Evolutionary conservation across 1,140 invertebrate genomes (phyloP).

Genomic region (Halesus radiatus): DNA sequence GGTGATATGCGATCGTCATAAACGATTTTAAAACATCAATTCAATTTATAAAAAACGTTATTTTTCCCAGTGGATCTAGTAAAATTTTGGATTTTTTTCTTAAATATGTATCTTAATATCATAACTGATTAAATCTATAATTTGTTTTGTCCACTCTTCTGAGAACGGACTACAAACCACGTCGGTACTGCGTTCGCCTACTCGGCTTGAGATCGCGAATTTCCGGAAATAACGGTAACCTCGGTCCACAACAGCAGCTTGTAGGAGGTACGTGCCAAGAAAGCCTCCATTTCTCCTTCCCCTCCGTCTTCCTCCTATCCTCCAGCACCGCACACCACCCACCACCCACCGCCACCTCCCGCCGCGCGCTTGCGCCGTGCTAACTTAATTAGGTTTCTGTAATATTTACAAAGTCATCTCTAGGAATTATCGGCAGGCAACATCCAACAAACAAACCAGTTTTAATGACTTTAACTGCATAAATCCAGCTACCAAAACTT

Average conservation of each 20-base stretch:
- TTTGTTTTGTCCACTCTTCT: background rate
- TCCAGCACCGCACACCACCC: background rate
- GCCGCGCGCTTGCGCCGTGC: background rate
- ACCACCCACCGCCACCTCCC: background rate
- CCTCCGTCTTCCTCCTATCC: too few relatives aligned
- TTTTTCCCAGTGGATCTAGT: too few relatives aligned
- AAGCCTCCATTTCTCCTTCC: conserved; percentile 18
- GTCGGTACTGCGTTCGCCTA: conserved; percentile 37
- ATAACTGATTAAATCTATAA: background rate
- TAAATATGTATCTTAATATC: too few relatives aligned
- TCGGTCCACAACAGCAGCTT: conserved; percentile 34
- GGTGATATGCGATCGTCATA: too few relatives aligned
- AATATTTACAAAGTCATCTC: background rate
- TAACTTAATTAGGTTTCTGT: conserved; percentile 17
- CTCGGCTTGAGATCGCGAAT: conserved; percentile 52
- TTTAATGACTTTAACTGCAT: too few relatives aligned
- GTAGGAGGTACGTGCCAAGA: conserved; percentile 13
- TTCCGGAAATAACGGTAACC: conserved; percentile 56
- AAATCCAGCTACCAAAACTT: too few relatives aligned
- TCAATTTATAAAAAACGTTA: too few relatives aligned
- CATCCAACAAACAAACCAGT: too few relatives aligned
- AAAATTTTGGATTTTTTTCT: too few relatives aligned
- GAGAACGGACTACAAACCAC: conserved; percentile 9
- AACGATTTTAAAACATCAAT: too few relatives aligned
- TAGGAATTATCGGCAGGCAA: too few relatives aligned